Evolutionary conservation across 2,113 vertebrate species (phyloP).

Genomic region (Callionymus lyra): DNA sequence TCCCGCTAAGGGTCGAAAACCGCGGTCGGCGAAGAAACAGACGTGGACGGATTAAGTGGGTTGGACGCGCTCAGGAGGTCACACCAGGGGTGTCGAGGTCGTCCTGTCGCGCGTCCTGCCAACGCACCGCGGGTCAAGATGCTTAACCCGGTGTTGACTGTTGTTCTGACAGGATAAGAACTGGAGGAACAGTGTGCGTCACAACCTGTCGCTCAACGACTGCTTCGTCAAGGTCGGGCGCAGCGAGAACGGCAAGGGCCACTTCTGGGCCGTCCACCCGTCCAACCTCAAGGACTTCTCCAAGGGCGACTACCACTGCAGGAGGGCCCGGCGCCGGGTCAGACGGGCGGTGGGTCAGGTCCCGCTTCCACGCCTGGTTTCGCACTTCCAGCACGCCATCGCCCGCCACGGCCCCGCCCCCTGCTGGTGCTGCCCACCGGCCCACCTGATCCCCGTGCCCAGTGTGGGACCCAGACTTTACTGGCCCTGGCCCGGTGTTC

Average conservation of each 20-base stretch:
- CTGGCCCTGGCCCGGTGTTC: conserved; percentile 56
- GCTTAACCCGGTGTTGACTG: conserved; percentile 20
- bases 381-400: conserved; percentile 33
- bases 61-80: conserved; percentile 52
- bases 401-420: conserved; percentile 19
- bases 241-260: conserved; percentile 76
- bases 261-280: conserved; percentile 77
- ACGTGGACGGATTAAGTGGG: conserved; percentile 40
- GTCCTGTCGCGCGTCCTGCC: conserved; percentile 15
- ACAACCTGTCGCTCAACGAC: conserved; percentile 76
- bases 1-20: conserved; percentile 58
- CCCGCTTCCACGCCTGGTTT: conserved; percentile 24
- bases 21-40: conserved; percentile 16
- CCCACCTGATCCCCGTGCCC: conserved; percentile 25
- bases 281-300: conserved; percentile 73
- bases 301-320: conserved; percentile 74
- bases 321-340: conserved; percentile 62
- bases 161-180: conserved; percentile 71
- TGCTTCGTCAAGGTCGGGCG: conserved; percentile 77
- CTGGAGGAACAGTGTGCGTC: conserved; percentile 76
- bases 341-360: conserved; percentile 58
- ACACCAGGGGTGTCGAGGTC: conserved; percentile 40
- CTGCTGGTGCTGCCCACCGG: conserved; percentile 62
- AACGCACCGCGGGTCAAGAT: conserved; percentile 32
- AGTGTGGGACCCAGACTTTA: conserved; percentile 48